A percentile compares a stretch with the other conserved stretches of the same genome.
Evolutionary conservation across 2,797 vertebrate genomes (phyloP).

Genomic region (Sebastes itinus): DNA sequence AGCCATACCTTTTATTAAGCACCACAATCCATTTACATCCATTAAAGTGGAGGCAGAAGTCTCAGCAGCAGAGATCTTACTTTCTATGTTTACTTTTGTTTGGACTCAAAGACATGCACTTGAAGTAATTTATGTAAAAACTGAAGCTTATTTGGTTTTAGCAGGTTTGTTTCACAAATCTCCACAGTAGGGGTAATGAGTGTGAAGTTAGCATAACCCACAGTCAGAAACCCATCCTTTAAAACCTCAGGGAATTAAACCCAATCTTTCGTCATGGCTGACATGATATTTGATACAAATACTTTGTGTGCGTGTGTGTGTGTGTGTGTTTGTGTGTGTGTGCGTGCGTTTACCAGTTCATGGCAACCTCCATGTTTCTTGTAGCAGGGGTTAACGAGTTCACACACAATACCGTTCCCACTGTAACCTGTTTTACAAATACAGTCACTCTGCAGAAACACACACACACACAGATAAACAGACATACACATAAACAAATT

Average conservation of each 20-base stretch:
- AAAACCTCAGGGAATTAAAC: not conserved
- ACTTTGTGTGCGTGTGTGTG: not conserved
- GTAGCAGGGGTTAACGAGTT: slow-evolving; percentile 86
- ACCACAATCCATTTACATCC: too few relatives aligned
- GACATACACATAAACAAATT: slow-evolving; percentile 8
- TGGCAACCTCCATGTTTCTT: slow-evolving; percentile 90
- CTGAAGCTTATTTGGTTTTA: not conserved
- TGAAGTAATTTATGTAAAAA: not conserved
- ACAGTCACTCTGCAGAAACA: slow-evolving; percentile 85
- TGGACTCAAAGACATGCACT: not conserved
- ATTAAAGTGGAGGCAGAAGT: not conserved
- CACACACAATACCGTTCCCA: slow-evolving; percentile 87
- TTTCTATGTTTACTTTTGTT: not conserved
- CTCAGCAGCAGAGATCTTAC: not conserved
- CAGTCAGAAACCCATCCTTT: not conserved
- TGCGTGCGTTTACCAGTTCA: slow-evolving; percentile 80
- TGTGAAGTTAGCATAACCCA: not conserved
- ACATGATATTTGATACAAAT: not conserved
- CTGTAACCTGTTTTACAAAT: slow-evolving; percentile 87
- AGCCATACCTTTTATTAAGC: not conserved
- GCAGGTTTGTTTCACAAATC: not conserved
- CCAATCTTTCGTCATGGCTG: not conserved
- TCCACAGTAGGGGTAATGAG: too few relatives aligned
- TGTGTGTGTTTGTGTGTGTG: not conserved
- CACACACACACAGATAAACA: slow-evolving; percentile 6